phyloP scores from a whole-genome alignment of 2,888 invertebrate species.

The Amphimallon solstitiale region DNA sequence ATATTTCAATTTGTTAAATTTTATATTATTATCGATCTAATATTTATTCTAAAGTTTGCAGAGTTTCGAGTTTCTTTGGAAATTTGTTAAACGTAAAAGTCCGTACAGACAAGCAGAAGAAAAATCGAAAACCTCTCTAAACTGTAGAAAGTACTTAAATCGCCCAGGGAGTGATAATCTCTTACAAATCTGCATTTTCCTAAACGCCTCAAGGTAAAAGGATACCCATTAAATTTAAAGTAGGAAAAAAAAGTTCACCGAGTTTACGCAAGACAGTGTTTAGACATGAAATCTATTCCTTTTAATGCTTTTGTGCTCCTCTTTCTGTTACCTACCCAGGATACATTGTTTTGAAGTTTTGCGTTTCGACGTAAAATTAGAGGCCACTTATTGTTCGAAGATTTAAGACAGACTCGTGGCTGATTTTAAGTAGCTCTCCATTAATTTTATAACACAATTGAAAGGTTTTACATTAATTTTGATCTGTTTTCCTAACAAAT shows the following conservation, averaged over 20 bases:
- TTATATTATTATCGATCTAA: too few species aligned
- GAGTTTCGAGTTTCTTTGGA: background rate
- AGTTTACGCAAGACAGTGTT: constrained; percentile 20
- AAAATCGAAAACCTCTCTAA: constrained; percentile 6
- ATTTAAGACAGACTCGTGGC: constrained; percentile 9
- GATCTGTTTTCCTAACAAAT: constrained; percentile 2
- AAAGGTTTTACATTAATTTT: constrained; percentile 4
- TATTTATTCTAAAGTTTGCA: too few species aligned
- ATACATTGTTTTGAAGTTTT: constrained; percentile 32
- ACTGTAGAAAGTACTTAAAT: constrained; percentile 9
- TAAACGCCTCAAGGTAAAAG: constrained; percentile 35
- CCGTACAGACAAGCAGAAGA: background rate
- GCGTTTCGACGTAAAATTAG: constrained; percentile 24
- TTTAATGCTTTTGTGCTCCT: constrained; percentile 25
- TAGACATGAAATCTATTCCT: constrained; percentile 26
- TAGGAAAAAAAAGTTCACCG: constrained; percentile 27
- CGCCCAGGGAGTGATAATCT: constrained; percentile 36
- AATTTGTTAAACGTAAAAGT: constrained; percentile 19
- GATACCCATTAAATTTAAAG: constrained; percentile 37
- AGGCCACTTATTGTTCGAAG: constrained; percentile 22
- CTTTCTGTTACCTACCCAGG: background rate
- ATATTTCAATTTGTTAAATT: too few species aligned
- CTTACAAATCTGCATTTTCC: constrained; percentile 35
- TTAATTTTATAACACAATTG: constrained; percentile 18
- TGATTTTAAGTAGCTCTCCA: constrained; percentile 2